These are phyloP conservation scores for Thalpophila matura DNA, from an alignment of 2,888 invertebrate species.

Conservation along the genomic window DNA sequence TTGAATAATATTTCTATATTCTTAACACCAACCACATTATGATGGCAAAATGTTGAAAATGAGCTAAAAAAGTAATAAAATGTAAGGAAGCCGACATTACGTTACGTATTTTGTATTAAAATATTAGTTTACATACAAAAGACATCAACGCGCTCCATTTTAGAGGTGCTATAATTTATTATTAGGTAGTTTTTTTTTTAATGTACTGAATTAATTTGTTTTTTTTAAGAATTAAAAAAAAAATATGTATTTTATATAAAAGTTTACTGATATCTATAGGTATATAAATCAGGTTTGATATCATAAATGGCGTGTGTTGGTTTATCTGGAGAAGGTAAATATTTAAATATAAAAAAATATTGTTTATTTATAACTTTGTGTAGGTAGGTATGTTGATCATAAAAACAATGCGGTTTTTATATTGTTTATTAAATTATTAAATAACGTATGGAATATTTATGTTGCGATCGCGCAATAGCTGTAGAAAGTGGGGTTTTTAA, in stretches of 20 bases:
- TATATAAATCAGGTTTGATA: not conserved
- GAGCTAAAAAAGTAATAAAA: not conserved
- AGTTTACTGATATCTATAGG: not conserved
- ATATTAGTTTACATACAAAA: conserved; percentile 64
- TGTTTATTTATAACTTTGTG: too few species aligned
- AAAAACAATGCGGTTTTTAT: not conserved
- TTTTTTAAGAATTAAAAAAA: not conserved
- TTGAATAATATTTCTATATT: too few species aligned
- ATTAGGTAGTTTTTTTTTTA: not conserved
- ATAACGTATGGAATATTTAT: conserved; percentile 42
- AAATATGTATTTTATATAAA: too few species aligned
- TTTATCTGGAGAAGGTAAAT: not conserved
- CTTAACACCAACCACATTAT: too few species aligned
- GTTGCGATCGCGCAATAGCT: conserved; percentile 44
- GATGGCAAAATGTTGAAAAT: not conserved
- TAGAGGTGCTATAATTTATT: not conserved
- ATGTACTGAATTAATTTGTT: not conserved
- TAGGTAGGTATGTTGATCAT: not conserved
- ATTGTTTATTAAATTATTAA: conserved; percentile 30
- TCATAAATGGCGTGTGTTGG: not conserved
- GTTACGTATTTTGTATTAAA: not conserved
- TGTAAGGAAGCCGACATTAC: not conserved
- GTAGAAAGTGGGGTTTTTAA: conserved; percentile 67
- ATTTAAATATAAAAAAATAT: too few species aligned
- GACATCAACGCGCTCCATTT: conserved; percentile 76